Conservation (phyloP, 1,140 invertebrate species). For the Anagrus nilaparvatae region DNA sequence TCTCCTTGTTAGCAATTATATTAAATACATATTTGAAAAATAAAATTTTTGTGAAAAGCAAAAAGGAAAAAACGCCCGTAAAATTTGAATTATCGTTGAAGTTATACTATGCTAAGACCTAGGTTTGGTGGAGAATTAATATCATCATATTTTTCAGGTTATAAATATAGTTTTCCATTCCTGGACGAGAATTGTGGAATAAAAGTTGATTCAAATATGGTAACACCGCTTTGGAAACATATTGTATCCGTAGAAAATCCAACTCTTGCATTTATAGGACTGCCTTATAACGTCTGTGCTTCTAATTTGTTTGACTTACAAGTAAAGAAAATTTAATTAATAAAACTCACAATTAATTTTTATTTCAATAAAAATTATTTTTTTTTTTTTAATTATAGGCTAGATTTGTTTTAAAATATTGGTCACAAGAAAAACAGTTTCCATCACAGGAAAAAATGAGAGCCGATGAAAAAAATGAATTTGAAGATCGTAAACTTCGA, state of each 20-base stretch:
- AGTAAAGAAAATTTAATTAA: too few species aligned
- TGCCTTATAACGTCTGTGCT: slow-evolving; percentile 70
- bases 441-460: slow-evolving; percentile 58
- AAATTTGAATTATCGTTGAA: too few species aligned
- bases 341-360: too few species aligned
- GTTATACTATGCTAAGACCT: too few species aligned
- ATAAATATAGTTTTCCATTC: slow-evolving; percentile 73
- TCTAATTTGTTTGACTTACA: slow-evolving; percentile 82
- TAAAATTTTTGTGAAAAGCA: too few species aligned
- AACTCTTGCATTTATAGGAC: slow-evolving; percentile 67
- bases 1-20: too few species aligned
- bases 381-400: too few species aligned
- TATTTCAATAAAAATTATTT: too few species aligned
- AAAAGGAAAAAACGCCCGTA: too few species aligned
- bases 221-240: slow-evolving; percentile 80
- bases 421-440: slow-evolving; percentile 52
- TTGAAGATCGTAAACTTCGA: slow-evolving; percentile 36
- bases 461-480: slow-evolving; percentile 49
- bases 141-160: slow-evolving; percentile 54
- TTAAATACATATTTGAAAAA: too few species aligned
- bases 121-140: too few species aligned
- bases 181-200: slow-evolving; percentile 57
- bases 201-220: slow-evolving; percentile 64
- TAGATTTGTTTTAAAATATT: slow-evolving; percentile 56
- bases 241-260: slow-evolving; percentile 69